Evolutionary conservation across 92 coral and sea anemone species (phyloP), one percentile per base, ranked within the genome.

Genomic region (Palythoa grandiflora): DNA sequence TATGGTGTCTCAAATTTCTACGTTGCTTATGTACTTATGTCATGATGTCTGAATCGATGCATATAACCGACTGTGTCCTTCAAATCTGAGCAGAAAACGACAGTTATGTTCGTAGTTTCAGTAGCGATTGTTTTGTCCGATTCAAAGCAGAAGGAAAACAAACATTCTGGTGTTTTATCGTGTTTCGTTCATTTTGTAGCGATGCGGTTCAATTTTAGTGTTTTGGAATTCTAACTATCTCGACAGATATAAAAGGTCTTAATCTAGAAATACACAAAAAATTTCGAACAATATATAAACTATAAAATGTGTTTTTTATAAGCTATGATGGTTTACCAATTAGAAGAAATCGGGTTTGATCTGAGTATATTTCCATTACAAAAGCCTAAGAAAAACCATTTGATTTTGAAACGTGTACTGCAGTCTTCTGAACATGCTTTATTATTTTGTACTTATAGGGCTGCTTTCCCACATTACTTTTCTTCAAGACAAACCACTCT

Each of bases 381-480:
- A 65, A 65, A 65, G 71, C 71, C 9, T 73, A 38, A 73, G 51
- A 38, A 73, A 70, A 39, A 40, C 77, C 51, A 73, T 12, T 37
- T 37, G 51, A 19, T 73, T 14, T 73, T 40, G 71, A 65, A 65
- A 73, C 51, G 15, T 14, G 51, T 73, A 40, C 92, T 38, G 74
- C 59, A 81, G 52, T 63, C 74, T 57, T 44, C 73, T 81, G 38
- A 65, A 81, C 74, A 19, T 19, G 40, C 71, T 65, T 65, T 65
- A 68, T 61, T 71, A 44, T 81, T 68, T 81, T 81, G 8, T 81
- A 72, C 47, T 38, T 65, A 16, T 70, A 84, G 87, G 79, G 75
- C 87, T 70, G 79, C 87, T 44, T 84, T 84, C 77, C 79, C 87
- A 59, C 87, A 84, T 44, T 84, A 70, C 71, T 65, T 65, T 9